Evolutionary conservation across 2,888 invertebrate genomes (phyloP).

Genomic region (Pseudanteris insignis): DNA sequence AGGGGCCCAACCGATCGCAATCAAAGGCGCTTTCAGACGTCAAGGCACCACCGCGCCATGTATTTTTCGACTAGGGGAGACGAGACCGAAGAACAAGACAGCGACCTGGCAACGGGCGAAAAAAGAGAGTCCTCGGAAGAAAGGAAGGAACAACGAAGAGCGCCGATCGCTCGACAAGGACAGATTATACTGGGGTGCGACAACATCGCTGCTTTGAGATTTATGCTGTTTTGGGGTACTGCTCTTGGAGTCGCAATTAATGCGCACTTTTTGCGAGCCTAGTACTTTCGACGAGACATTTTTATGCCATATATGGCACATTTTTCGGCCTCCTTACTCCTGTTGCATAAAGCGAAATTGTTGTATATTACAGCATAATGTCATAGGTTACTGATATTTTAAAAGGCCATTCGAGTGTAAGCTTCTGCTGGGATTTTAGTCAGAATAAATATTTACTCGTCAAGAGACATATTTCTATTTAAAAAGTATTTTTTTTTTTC

Average conservation of each 20-base stretch:
- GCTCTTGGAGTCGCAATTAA: slow-evolving; percentile 15
- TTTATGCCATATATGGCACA: background rate
- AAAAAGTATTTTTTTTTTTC: no score
- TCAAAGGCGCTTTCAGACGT: slow-evolving; percentile 60
- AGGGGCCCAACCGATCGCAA: slow-evolving; percentile 56
- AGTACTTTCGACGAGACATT: no score
- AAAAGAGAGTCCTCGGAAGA: slow-evolving; percentile 10
- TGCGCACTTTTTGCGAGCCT: slow-evolving; percentile 7
- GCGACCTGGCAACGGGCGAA: slow-evolving; percentile 9
- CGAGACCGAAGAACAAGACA: slow-evolving; percentile 19
- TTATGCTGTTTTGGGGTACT: slow-evolving; percentile 10
- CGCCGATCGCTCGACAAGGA: background rate
- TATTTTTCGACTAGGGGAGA: slow-evolving; percentile 50
- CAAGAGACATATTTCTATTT: no score
- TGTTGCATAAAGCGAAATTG: no score
- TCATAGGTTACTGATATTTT: no score
- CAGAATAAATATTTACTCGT: no score
- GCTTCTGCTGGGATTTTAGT: no score
- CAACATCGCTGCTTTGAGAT: slow-evolving; percentile 11
- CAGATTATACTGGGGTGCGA: slow-evolving; percentile 2
- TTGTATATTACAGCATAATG: no score
- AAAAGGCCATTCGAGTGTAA: no score
- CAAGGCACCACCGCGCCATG: slow-evolving; percentile 37
- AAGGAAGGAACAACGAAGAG: slow-evolving; percentile 13
- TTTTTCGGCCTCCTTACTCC: no score